Evolutionary conservation across 2,113 vertebrate species (phyloP).

Genomic region (Tragelaphus scriptus): DNA sequence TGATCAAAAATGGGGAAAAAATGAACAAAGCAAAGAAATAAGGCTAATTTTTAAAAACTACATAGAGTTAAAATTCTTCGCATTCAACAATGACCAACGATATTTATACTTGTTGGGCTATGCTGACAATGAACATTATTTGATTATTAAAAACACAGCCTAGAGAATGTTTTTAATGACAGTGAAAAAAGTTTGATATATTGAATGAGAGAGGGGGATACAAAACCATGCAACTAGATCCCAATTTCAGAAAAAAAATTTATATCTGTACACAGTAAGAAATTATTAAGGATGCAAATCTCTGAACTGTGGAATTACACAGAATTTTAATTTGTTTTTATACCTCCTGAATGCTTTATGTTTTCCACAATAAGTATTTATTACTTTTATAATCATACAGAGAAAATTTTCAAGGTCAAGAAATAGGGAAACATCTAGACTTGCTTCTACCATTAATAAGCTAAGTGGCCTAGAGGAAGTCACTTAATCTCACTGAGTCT

Average conservation of each 20-base stretch:
- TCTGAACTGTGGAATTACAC: background rate
- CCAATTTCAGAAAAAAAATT: background rate
- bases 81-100: background rate
- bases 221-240: background rate
- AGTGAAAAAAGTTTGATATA: background rate
- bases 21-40: background rate
- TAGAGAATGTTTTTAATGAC: background rate
- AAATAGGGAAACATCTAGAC: background rate
- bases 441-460: background rate
- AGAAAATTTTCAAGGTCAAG: background rate
- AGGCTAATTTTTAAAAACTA: background rate
- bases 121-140: background rate
- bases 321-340: background rate
- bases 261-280: background rate
- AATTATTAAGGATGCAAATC: background rate
- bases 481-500: background rate
- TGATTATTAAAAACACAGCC: background rate
- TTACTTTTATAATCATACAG: conserved; percentile 1
- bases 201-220: background rate
- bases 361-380: background rate
- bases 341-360: background rate
- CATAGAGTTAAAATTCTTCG: background rate
- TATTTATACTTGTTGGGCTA: background rate
- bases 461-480: background rate
- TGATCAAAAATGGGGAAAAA: background rate